A percentile compares a stretch with the other conserved stretches of the same genome.
These are phyloP conservation scores for Poeciliopsis prolifica DNA, from an alignment of 2,113 vertebrate genomes.

Conservation along the genomic window DNA sequence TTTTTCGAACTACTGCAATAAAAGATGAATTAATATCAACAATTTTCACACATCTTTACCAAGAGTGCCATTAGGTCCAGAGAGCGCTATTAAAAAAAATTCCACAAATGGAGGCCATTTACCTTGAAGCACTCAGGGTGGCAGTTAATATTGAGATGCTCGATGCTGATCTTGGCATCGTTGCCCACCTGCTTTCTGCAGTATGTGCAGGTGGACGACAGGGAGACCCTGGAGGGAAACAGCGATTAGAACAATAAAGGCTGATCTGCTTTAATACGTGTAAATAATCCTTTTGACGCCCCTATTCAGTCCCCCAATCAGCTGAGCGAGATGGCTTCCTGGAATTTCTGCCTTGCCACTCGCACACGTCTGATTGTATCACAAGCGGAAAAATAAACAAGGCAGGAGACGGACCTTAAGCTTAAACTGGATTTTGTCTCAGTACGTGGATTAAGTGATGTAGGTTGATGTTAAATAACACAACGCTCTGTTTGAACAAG, in stretches of 20 bases:
- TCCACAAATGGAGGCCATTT: constrained; percentile 19
- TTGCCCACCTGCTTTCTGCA: constrained; percentile 83
- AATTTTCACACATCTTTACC: not conserved
- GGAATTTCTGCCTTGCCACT: constrained; percentile 48
- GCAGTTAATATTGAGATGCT: constrained; percentile 88
- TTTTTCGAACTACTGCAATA: not conserved
- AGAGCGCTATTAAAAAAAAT: not conserved
- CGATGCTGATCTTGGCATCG: constrained; percentile 87
- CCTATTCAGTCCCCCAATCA: constrained; percentile 47
- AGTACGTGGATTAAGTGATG: constrained; percentile 29
- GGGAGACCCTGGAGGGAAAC: constrained; percentile 38
- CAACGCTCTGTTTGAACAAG: constrained; percentile 26
- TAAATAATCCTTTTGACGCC: constrained; percentile 60
- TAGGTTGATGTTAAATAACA: constrained; percentile 59
- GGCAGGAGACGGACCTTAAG: constrained; percentile 10
- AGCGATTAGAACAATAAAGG: constrained; percentile 27
- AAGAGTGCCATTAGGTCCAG: not conserved
- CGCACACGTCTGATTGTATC: constrained; percentile 35
- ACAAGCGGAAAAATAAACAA: constrained; percentile 31
- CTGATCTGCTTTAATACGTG: constrained; percentile 32
- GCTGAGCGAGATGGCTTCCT: constrained; percentile 48
- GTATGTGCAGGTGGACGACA: constrained; percentile 82
- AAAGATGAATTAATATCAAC: not conserved
- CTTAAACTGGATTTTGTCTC: constrained; percentile 24
- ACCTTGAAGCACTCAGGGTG: constrained; percentile 90